A percentile compares a stretch with the other conserved stretches of the same genome.
Evolutionary conservation across 2,113 vertebrate genomes (phyloP).

Genomic region (Ictalurus furcatus): DNA sequence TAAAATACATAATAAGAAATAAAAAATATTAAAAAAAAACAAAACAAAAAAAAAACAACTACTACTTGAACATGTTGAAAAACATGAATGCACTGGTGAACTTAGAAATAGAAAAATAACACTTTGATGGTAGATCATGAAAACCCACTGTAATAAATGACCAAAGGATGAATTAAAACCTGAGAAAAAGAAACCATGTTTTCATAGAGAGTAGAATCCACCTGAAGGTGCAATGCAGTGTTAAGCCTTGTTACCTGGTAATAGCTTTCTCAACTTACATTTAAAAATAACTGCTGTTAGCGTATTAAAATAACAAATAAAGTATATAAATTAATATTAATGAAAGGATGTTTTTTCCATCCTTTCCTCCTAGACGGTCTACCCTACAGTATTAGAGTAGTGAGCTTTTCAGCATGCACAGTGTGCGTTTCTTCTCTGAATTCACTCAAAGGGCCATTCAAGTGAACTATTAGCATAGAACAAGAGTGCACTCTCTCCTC

Average conservation of each 20-base stretch:
- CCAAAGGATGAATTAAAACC: not conserved
- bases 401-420: not conserved
- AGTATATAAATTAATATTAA: not conserved
- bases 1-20: not conserved
- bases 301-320: not conserved
- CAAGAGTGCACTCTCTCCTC: not conserved
- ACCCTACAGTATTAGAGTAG: not conserved
- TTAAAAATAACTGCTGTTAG: not conserved
- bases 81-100: too few relatives aligned
- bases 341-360: not conserved
- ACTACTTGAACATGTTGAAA: too few relatives aligned
- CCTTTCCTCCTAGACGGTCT: not conserved
- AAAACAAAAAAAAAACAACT: too few relatives aligned
- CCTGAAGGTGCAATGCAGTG: not conserved
- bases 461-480: constrained; percentile 18
- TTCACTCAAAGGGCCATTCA: constrained; percentile 16
- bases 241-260: not conserved
- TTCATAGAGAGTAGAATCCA: not conserved
- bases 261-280: not conserved
- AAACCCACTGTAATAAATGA: not conserved
- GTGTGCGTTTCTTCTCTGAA: not conserved
- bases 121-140: not conserved
- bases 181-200: not conserved
- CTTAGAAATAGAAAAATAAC: not conserved
- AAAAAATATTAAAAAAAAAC: not conserved